Evolutionary conservation across 2,113 vertebrate species (phyloP).

Genomic region (Astatoreochromis straeleni): DNA sequence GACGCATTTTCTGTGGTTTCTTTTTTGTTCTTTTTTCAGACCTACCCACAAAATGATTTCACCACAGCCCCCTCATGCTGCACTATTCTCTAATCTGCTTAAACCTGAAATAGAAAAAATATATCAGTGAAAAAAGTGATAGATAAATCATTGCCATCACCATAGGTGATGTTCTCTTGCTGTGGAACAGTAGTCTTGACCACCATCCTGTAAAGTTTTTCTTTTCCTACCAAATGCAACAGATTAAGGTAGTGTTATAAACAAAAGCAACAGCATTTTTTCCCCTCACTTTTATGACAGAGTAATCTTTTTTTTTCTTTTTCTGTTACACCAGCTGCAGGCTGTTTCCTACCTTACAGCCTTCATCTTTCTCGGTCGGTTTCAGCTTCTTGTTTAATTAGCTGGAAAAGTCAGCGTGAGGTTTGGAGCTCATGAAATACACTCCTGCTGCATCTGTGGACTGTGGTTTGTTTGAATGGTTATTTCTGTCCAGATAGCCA

Average conservation of each 20-base stretch:
- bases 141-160: background rate
- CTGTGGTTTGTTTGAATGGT: background rate
- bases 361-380: conserved; percentile 8
- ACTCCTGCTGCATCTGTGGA: background rate
- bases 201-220: background rate
- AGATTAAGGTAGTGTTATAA: conserved; percentile 2
- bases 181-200: background rate
- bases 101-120: conserved; percentile 24
- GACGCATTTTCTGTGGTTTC: conserved; percentile 2
- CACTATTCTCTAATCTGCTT: conserved; percentile 22
- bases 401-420: conserved; percentile 24
- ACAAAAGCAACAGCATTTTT: background rate
- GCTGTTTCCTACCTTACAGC: background rate
- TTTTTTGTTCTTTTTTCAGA: background rate
- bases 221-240: background rate
- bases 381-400: conserved; percentile 42
- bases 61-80: background rate
- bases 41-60: conserved; percentile 34
- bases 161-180: background rate
- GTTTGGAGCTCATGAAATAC: background rate
- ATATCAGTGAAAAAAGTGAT: background rate
- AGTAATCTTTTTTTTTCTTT: background rate
- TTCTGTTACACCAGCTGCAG: conserved; percentile 4
- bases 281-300: background rate
- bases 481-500: background rate